A percentile compares a stretch with the other conserved stretches of the same genome.
Evolutionary conservation across 2,797 vertebrate species (phyloP).

Genomic region (Scyliorhinus canicula): DNA sequence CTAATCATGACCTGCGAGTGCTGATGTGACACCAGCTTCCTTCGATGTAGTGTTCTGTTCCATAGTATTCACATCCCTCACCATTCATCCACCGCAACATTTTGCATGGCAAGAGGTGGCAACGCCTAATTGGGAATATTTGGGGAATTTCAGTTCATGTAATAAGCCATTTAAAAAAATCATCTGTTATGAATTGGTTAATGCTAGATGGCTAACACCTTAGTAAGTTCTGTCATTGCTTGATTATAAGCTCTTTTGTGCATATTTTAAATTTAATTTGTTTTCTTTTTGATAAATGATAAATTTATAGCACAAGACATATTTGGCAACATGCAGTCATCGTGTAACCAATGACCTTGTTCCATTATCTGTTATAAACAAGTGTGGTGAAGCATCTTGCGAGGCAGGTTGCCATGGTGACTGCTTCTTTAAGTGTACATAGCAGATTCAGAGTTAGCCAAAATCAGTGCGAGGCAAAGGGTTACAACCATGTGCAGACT

Average conservation of each 20-base stretch:
- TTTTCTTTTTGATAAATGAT: background rate
- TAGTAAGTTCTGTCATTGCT: background rate
- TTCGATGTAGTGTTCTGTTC: background rate
- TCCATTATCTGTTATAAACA: conserved; percentile 16
- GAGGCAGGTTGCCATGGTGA: background rate
- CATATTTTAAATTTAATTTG: background rate
- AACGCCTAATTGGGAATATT: background rate
- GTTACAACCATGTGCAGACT: background rate
- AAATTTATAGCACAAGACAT: background rate
- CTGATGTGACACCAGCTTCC: background rate
- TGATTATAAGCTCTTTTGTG: background rate
- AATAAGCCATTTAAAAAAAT: background rate
- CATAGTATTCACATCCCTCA: background rate
- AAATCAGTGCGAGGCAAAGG: conserved; percentile 11
- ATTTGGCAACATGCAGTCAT: background rate
- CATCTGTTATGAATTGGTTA: background rate
- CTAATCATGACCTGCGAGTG: background rate
- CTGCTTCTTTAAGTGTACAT: conserved; percentile 9
- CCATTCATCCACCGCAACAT: background rate
- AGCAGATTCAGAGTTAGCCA: conserved; percentile 9
- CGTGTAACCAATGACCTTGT: background rate
- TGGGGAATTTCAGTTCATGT: background rate
- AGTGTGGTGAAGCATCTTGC: background rate
- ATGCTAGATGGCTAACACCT: background rate
- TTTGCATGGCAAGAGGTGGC: background rate